Evolutionary conservation across 2,797 vertebrate genomes (phyloP).

Genomic region (Clarias laeviceps): DNA sequence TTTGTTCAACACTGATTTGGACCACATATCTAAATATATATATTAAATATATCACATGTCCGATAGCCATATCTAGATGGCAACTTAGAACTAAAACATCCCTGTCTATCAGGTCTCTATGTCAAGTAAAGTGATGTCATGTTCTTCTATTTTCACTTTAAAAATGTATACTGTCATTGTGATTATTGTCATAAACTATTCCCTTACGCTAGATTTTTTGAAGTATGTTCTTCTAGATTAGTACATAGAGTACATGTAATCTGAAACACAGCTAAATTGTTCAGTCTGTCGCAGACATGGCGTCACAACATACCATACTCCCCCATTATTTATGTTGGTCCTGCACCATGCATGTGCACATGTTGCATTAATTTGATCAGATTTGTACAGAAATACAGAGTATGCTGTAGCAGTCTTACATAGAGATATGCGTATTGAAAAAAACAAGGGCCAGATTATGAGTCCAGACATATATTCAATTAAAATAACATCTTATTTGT

Average conservation of each 20-base stretch:
- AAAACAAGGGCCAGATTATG: not conserved
- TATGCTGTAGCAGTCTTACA: not conserved
- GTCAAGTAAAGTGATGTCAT: too few species aligned
- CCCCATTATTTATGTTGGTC: not conserved
- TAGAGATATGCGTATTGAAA: not conserved
- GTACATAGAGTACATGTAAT: not conserved
- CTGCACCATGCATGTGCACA: not conserved
- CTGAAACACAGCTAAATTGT: not conserved
- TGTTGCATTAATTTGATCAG: not conserved
- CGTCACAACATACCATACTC: not conserved
- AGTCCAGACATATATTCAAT: not conserved
- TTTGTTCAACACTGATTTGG: constrained; percentile 1
- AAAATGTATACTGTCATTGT: not conserved
- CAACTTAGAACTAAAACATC: not conserved
- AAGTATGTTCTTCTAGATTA: constrained; percentile 1
- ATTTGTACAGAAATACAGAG: not conserved
- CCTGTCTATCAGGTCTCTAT: not conserved
- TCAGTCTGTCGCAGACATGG: not conserved
- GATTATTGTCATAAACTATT: not conserved
- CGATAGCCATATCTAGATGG: not conserved
- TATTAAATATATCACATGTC: not conserved
- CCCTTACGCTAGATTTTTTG: not conserved
- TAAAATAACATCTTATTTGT: not conserved
- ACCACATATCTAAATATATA: not conserved
- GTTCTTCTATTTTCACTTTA: not conserved